phyloP scores from a whole-genome alignment of 2,113 vertebrate species.

The Stercorarius parasiticus region DNA sequence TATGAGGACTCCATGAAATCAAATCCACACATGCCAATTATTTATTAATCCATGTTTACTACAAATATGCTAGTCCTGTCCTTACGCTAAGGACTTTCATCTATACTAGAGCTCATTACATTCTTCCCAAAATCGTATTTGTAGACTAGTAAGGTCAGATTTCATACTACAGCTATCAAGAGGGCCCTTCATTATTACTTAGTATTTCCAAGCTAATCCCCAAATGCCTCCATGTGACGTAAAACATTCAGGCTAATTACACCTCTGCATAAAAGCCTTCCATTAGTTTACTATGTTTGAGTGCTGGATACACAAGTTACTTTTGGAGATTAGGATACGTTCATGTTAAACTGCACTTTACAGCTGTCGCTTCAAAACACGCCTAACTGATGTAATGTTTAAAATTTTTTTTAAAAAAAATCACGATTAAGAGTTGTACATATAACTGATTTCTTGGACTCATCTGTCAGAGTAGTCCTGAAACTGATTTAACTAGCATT shows the following conservation, averaged over 20 bases:
- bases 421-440: background rate
- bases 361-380: background rate
- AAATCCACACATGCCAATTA: background rate
- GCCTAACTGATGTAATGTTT: background rate
- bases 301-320: background rate
- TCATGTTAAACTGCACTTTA: background rate
- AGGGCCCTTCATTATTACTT: background rate
- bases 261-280: background rate
- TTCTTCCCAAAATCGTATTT: background rate
- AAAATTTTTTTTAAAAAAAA: background rate
- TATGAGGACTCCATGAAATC: background rate
- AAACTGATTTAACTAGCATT: background rate
- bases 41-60: background rate
- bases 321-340: background rate
- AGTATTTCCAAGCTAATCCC: background rate
- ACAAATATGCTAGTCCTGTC: background rate
- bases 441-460: background rate
- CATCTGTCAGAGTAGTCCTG: background rate
- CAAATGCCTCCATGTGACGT: fast-evolving
- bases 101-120: background rate
- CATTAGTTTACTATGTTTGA: background rate
- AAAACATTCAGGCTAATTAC: background rate
- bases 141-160: background rate
- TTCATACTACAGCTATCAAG: background rate
- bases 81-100: background rate